phyloP scores from a whole-genome alignment of 1,140 invertebrate species.

The Hyphantria cunea region DNA sequence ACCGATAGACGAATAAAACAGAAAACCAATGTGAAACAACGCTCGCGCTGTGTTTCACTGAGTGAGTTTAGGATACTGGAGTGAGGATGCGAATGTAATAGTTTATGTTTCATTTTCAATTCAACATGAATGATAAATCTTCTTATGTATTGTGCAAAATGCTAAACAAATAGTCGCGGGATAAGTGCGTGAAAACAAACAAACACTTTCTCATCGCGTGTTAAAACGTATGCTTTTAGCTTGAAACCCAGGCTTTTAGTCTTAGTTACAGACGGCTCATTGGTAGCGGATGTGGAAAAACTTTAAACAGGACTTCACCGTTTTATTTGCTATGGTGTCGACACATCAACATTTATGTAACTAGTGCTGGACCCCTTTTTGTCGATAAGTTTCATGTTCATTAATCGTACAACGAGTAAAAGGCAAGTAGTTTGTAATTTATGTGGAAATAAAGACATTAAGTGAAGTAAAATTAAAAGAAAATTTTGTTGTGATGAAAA shows the following conservation, averaged over 20 bases:
- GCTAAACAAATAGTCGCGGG: slow-evolving; percentile 1
- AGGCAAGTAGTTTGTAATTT: too few species aligned
- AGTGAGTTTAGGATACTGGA: too few species aligned
- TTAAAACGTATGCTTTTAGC: slow-evolving; percentile 15
- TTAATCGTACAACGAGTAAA: too few species aligned
- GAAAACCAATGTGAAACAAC: too few species aligned
- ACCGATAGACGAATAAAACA: too few species aligned
- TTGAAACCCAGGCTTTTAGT: slow-evolving; percentile 16
- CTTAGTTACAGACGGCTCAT: slow-evolving; percentile 10
- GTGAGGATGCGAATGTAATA: too few species aligned
- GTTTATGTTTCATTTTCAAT: too few species aligned
- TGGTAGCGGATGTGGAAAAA: slow-evolving; percentile 42
- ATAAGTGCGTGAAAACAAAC: slow-evolving; percentile 1
- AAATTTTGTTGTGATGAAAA: too few species aligned
- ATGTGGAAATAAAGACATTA: neutral
- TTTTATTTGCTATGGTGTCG: slow-evolving; percentile 48
- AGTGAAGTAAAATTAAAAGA: neutral
- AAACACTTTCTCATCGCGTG: slow-evolving; percentile 3
- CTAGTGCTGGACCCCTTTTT: slow-evolving; percentile 26
- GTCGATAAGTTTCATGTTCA: slow-evolving; percentile 11
- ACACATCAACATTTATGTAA: slow-evolving; percentile 37
- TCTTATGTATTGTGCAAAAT: neutral
- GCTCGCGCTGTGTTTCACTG: too few species aligned
- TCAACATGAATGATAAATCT: too few species aligned
- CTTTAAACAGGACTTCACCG: slow-evolving; percentile 44